Evolutionary conservation across 2,113 vertebrate genomes (phyloP).

Genomic region (Ranitomeya imitator): DNA sequence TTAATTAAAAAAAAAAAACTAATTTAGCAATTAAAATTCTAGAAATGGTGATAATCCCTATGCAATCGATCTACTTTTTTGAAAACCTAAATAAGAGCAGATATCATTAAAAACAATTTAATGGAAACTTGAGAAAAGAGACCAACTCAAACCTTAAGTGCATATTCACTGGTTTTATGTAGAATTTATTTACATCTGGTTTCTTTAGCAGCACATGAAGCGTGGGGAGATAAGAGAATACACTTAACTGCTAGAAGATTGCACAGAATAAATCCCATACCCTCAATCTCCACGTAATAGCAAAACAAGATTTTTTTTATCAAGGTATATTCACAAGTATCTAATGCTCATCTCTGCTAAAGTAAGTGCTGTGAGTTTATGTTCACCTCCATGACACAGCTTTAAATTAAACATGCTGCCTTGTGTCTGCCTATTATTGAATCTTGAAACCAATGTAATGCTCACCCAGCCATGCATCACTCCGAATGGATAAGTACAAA

Average conservation of each 20-base stretch:
- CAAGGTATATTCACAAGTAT: constrained; percentile 37
- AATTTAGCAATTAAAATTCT: not conserved
- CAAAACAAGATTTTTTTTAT: constrained; percentile 17
- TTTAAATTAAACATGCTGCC: constrained; percentile 56
- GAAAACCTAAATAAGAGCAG: not conserved
- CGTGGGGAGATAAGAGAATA: not conserved
- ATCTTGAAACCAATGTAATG: constrained; percentile 51
- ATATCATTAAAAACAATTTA: not conserved
- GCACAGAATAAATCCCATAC: constrained; percentile 17
- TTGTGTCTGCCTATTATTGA: constrained; percentile 50
- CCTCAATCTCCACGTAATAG: constrained; percentile 16
- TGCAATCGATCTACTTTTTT: too few relatives aligned
- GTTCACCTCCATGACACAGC: constrained; percentile 27
- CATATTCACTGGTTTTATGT: not conserved
- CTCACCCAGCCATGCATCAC: constrained; percentile 21
- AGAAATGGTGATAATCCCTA: not conserved
- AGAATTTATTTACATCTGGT: not conserved
- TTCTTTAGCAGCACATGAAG: not conserved
- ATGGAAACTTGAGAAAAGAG: not conserved
- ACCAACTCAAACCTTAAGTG: not conserved
- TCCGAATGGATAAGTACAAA: constrained; percentile 57
- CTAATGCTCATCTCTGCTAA: constrained; percentile 29
- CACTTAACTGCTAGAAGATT: not conserved
- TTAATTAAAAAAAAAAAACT: too few relatives aligned
- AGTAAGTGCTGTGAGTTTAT: constrained; percentile 39